phyloP scores from a whole-genome alignment of 2,797 vertebrate genomes.

The Potorous gilbertii region DNA sequence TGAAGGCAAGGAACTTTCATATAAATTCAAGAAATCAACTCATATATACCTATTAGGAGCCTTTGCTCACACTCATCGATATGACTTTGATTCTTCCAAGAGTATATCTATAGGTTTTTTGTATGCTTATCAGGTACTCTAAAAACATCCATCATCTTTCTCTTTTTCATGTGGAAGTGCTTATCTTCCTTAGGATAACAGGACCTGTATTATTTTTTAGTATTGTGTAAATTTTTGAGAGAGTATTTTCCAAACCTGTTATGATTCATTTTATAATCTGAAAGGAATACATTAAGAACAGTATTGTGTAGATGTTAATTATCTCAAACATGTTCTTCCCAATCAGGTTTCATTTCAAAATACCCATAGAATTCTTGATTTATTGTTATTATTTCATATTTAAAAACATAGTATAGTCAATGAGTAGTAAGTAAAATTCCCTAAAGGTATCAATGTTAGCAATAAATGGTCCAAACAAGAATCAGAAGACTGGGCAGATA shows the following conservation, averaged over 20 bases:
- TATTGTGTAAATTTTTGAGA: background rate
- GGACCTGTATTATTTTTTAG: background rate
- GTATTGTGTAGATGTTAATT: background rate
- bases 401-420: background rate
- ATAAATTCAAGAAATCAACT: background rate
- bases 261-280: background rate
- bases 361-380: background rate
- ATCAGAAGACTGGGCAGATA: background rate
- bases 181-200: background rate
- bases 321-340: background rate
- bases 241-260: background rate
- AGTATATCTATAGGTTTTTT: background rate
- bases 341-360: background rate
- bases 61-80: background rate
- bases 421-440: background rate
- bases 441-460: background rate
- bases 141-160: background rate
- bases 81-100: background rate
- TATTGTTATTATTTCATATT: background rate
- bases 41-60: background rate
- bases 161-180: background rate
- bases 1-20: background rate
- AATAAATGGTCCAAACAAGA: background rate
- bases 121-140: background rate
- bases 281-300: background rate